Evolutionary conservation across 1,140 invertebrate species (phyloP).

Genomic region (Cardiocondyla obscurior): DNA sequence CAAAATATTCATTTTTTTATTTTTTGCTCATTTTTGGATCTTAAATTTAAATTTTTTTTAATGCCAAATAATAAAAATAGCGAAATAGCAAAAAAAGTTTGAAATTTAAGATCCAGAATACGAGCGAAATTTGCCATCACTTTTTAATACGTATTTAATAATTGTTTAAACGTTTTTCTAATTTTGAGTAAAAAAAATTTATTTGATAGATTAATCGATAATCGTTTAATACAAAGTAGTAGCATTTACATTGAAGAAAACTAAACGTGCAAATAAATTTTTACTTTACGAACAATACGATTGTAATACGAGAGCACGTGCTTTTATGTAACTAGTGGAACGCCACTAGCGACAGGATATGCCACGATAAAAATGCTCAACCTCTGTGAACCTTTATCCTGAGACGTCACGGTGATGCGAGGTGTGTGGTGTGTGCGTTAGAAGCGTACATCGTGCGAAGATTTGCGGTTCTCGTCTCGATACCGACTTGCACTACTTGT

Average conservation of each 20-base stretch:
- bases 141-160: not conserved
- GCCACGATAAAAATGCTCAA: slow-evolving; percentile 43
- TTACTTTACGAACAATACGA: slow-evolving; percentile 1
- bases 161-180: not conserved
- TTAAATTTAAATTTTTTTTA: too few species aligned
- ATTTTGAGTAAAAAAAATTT: not conserved
- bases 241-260: not conserved
- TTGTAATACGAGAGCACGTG: not conserved
- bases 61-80: too few species aligned
- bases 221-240: not conserved
- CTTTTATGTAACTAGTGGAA: not conserved
- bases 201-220: too few species aligned
- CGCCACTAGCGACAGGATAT: slow-evolving; percentile 3
- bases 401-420: slow-evolving; percentile 50
- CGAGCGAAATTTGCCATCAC: too few species aligned
- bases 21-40: too few species aligned
- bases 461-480: slow-evolving; percentile 57
- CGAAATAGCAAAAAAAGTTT: too few species aligned
- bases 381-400: slow-evolving; percentile 47
- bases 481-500: slow-evolving; percentile 61
- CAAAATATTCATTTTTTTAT: too few species aligned
- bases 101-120: too few species aligned
- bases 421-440: slow-evolving; percentile 27
- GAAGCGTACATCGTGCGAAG: slow-evolving; percentile 42
- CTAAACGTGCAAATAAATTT: not conserved